Percentiles rank a stretch among this genome's conserved stretches.
These are phyloP conservation scores for Rutilus rutilus DNA, from an alignment of 2,113 vertebrate species.

Conservation along the genomic window DNA sequence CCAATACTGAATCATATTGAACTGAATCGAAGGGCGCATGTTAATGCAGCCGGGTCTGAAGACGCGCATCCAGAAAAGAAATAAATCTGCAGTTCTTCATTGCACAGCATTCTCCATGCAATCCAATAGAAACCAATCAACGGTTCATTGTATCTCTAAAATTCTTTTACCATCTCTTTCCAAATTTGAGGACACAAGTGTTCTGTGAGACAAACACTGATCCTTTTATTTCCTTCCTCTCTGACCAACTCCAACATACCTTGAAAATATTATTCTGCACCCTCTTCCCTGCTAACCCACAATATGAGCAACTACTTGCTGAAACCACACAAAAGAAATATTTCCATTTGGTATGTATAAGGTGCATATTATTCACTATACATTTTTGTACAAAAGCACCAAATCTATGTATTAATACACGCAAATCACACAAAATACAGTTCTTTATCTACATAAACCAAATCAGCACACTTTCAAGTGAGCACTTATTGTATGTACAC, in stretches of 20 bases:
- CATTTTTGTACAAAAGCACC: conserved; percentile 21
- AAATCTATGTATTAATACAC: neutral
- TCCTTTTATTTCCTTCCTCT: neutral
- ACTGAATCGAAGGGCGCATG: conserved; percentile 47
- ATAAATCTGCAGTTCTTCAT: neutral
- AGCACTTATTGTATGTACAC: neutral
- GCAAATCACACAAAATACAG: neutral
- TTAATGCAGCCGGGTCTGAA: neutral
- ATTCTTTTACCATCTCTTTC: neutral
- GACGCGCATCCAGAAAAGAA: neutral
- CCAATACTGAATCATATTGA: conserved; percentile 58
- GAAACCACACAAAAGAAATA: neutral
- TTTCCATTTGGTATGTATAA: neutral
- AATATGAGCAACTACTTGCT: neutral
- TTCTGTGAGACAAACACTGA: neutral
- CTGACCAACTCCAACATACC: neutral
- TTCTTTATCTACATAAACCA: neutral
- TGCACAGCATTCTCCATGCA: conserved; percentile 1
- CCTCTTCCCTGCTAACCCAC: neutral
- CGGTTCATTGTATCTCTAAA: neutral
- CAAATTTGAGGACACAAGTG: neutral
- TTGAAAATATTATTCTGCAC: neutral
- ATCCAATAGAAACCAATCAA: neutral
- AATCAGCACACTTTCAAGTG: neutral
- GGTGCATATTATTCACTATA: conserved; percentile 16